A percentile compares a stretch with the other conserved stretches of the same genome.
Conservation (phyloP, 2,113 vertebrate genomes). For the Zootoca vivipara region DNA sequence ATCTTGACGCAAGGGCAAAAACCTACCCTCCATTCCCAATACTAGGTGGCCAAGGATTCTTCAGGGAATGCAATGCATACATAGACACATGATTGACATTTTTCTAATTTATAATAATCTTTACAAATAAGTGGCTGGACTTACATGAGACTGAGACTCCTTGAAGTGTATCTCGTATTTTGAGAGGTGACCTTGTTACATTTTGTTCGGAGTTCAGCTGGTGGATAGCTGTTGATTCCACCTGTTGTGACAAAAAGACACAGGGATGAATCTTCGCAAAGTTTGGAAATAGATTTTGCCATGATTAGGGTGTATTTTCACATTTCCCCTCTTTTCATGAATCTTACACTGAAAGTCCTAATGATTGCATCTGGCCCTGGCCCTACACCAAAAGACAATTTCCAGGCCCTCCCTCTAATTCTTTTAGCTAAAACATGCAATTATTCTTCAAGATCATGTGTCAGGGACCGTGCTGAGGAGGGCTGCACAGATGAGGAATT, state of each 20-base stretch:
- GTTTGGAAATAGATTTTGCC: neutral
- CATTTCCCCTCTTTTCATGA: neutral
- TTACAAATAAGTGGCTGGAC: neutral
- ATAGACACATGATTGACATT: neutral
- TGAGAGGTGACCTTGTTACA: slow-evolving; percentile 7
- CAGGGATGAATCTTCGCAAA: neutral
- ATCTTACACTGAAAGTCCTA: neutral
- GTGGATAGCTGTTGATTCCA: slow-evolving; percentile 10
- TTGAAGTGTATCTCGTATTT: neutral
- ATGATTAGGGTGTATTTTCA: neutral
- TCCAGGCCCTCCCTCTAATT: neutral
- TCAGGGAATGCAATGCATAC: neutral
- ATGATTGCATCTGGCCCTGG: no score
- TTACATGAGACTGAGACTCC: neutral
- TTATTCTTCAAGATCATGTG: neutral
- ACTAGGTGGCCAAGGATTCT: neutral
- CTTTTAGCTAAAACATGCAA: neutral
- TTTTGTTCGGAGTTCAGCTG: slow-evolving; percentile 19
- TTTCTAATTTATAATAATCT: neutral
- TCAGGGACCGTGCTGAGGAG: no score
- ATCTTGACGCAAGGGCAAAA: neutral
- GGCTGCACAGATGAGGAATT: no score
- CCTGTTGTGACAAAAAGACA: neutral
- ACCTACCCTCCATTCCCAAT: neutral
- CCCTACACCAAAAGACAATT: neutral